A percentile compares a stretch with the other conserved stretches of the same genome.
phyloP scores from a whole-genome alignment of 2,888 invertebrate species.

The Leptinotarsa peninsularis region DNA sequence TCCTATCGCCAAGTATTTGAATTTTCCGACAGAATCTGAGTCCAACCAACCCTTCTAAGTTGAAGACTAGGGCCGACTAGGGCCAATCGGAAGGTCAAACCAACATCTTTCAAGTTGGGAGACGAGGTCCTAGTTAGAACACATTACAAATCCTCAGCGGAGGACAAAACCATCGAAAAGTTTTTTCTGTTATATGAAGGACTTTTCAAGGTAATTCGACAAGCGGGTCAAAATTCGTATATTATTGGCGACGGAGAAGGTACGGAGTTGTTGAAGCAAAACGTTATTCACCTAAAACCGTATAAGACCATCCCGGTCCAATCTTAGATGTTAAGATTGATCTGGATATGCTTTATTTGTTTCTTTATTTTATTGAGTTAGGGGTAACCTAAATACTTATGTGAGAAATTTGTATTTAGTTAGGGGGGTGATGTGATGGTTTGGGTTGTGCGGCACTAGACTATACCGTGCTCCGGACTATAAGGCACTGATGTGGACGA shows the following conservation, averaged over 20 bases:
- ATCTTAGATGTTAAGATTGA: background rate
- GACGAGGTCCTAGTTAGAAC: conserved; percentile 18
- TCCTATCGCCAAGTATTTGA: background rate
- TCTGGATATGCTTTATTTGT: too few species aligned
- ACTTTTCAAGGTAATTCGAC: background rate
- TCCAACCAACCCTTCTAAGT: background rate
- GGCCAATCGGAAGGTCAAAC: background rate
- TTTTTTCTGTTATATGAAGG: conserved; percentile 26
- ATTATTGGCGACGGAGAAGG: background rate
- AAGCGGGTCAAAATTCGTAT: background rate
- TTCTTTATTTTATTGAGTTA: too few species aligned
- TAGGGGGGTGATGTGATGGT: too few species aligned
- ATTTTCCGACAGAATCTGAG: background rate
- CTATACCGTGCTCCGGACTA: too few species aligned
- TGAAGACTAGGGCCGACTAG: background rate
- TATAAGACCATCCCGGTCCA: conserved; percentile 2
- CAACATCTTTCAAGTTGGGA: background rate
- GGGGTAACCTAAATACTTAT: too few species aligned
- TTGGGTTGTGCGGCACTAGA: too few species aligned
- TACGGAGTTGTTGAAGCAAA: conserved; percentile 4
- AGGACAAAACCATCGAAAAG: conserved; percentile 19
- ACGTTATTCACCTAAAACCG: conserved; percentile 11
- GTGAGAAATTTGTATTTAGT: too few species aligned
- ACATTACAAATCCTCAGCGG: conserved; percentile 13
- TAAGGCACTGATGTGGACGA: too few species aligned